Conservation (phyloP, 2,113 vertebrate species). For the Apus apus region DNA sequence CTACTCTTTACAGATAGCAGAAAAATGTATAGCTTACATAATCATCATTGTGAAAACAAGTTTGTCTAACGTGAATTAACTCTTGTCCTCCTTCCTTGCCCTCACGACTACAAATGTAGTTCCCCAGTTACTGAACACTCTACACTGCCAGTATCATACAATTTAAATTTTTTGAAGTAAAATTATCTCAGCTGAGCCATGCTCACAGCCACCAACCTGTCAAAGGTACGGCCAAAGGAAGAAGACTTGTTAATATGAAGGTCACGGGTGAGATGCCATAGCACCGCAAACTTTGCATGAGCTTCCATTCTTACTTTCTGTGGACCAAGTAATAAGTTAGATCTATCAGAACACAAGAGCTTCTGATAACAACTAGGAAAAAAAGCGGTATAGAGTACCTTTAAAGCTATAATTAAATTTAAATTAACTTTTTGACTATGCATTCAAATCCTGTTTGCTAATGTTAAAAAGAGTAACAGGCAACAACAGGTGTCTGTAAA, state of each 20-base stretch:
- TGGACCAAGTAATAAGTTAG: constrained; percentile 21
- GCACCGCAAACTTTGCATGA: constrained; percentile 94
- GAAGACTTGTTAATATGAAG: constrained; percentile 95
- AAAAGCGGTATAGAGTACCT: neutral
- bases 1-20: neutral
- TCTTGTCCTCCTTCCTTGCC: neutral
- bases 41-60: neutral
- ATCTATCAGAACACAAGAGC: neutral
- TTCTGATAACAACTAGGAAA: neutral
- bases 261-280: constrained; percentile 97
- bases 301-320: constrained; percentile 93
- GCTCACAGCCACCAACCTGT: constrained; percentile 84
- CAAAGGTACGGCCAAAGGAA: constrained; percentile 95
- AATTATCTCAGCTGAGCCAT: neutral
- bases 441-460: neutral
- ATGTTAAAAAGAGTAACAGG: neutral
- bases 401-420: neutral
- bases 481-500: neutral
- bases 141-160: neutral
- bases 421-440: neutral
- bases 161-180: neutral
- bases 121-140: neutral
- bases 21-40: neutral
- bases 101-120: neutral
- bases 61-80: neutral